Evolutionary conservation across 2,113 vertebrate species (phyloP).

Genomic region (Carollia perspicillata): DNA sequence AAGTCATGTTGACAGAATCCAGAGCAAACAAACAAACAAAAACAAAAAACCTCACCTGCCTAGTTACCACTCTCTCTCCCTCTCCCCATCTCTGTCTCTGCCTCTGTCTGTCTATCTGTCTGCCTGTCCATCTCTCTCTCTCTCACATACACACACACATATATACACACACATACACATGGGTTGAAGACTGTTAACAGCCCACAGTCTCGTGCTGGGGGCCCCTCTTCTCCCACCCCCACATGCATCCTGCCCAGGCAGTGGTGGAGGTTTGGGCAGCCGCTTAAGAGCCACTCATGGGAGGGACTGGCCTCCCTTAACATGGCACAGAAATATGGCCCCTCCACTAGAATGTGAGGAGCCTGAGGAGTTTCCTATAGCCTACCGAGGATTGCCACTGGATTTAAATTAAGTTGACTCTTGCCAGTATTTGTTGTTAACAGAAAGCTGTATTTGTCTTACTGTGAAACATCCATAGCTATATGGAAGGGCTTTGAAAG

Average conservation of each 20-base stretch:
- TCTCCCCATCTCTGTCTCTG: neutral
- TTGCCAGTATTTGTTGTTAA: neutral
- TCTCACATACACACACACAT: neutral
- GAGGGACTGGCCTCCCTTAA: neutral
- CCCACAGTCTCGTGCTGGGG: slow-evolving; percentile 17
- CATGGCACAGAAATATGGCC: slow-evolving; percentile 12
- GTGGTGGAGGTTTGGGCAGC: neutral
- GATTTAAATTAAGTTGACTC: neutral
- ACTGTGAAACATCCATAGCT: neutral
- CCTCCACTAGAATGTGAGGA: neutral
- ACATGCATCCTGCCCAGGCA: neutral
- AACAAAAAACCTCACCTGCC: neutral
- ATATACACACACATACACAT: slow-evolving; percentile 62
- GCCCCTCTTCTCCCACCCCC: neutral
- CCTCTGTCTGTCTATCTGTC: neutral
- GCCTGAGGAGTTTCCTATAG: neutral
- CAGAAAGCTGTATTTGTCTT: neutral
- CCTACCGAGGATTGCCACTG: neutral
- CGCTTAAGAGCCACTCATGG: neutral
- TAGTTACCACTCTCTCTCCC: neutral
- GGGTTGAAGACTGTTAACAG: slow-evolving; percentile 46
- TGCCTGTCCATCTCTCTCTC: neutral
- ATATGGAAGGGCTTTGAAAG: neutral
- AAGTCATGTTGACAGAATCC: slow-evolving; percentile 67
- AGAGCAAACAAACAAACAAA: slow-evolving; percentile 19